A percentile compares a stretch with the other conserved stretches of the same genome.
These are phyloP conservation scores for Megastigmus dorsalis DNA, from an alignment of 2,888 invertebrate genomes.

Conservation along the genomic window DNA sequence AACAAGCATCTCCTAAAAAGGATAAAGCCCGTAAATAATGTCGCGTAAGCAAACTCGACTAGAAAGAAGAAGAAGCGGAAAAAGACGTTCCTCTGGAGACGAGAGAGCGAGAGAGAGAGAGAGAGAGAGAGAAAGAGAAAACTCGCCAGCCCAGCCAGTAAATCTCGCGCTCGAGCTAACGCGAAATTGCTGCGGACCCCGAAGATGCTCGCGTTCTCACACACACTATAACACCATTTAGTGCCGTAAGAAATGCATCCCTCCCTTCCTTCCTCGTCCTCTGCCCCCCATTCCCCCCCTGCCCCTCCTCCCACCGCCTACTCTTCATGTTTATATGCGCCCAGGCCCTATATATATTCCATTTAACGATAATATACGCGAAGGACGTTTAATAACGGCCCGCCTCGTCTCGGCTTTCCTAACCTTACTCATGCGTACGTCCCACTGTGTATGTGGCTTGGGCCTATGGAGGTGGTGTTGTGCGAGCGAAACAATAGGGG, in stretches of 20 bases:
- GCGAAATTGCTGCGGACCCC: conserved; percentile 21
- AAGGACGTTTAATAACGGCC: conserved; percentile 45
- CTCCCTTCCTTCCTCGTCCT: too few species aligned
- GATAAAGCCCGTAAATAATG: not conserved
- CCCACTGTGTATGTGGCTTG: too few species aligned
- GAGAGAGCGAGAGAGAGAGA: too few species aligned
- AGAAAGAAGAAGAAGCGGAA: not conserved
- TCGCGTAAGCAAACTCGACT: not conserved
- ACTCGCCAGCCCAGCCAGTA: conserved; percentile 22
- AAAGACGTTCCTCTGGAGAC: too few species aligned
- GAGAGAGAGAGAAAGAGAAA: too few species aligned
- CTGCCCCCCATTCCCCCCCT: not conserved
- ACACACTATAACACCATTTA: too few species aligned
- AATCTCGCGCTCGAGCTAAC: conserved; percentile 35
- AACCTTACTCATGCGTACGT: not conserved
- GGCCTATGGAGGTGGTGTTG: too few species aligned
- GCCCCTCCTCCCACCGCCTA: too few species aligned
- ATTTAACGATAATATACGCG: conserved; percentile 51
- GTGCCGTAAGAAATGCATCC: conserved; percentile 12
- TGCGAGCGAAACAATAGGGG: too few species aligned
- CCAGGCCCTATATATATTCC: not conserved
- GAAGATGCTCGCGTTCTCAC: too few species aligned
- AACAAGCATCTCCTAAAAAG: not conserved
- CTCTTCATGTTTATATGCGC: conserved; percentile 22
- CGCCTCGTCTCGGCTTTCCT: too few species aligned